Base-by-base conservation (phyloP, 1,140 invertebrate genomes). In the Globodera ellingtonae region DNA sequence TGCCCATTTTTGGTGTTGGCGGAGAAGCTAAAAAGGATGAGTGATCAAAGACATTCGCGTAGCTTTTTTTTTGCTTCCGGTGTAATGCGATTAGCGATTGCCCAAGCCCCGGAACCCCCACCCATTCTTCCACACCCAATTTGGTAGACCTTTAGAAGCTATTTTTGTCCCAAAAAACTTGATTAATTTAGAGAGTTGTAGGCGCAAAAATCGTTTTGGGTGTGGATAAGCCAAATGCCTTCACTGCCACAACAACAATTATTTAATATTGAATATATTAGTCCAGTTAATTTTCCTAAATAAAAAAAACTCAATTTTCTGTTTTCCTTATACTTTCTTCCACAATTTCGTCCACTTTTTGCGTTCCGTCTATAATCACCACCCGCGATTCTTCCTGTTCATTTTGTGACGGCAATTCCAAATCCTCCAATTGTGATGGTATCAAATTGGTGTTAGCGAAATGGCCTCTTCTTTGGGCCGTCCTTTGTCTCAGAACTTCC, bases 1-100 rank as follows among this genome's bases (percentile, higher is more conserved):
- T 88, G 52, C 87, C 87, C 9, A 85, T 88, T 66, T 82, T 88
- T 73, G 84, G 84, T 59, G 81, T 81, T 56, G 83, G 83, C 7
- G 80, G 80, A 13, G 59, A 76, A 24, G 70, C 5, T 4, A 78
- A n/a, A 48, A 56, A 81, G 24, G 7, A 47, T 35, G 46, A 81
- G 13, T 35, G 67, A 70, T 70, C 18, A 52, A 24, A 24, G 24
- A 24, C 24, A 24, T 24, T 24, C 1, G 24, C 24, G 24, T 24
- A 24, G 24, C 24, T 24, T 24, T 24, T n/a, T n/a, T 24, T 0
- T 24, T 24, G 24, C 24, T 35, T 35, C 35, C 35, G 35, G 35
- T 35, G 35, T 35, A 35, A 35, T 35, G 35, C 35, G 35, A 35
- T 2, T 35, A 35, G 35, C 35, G 35, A 35, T 35, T 35, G 35